Evolutionary conservation across 2,888 invertebrate genomes (phyloP).

Genomic region (Apamea monoglypha): DNA sequence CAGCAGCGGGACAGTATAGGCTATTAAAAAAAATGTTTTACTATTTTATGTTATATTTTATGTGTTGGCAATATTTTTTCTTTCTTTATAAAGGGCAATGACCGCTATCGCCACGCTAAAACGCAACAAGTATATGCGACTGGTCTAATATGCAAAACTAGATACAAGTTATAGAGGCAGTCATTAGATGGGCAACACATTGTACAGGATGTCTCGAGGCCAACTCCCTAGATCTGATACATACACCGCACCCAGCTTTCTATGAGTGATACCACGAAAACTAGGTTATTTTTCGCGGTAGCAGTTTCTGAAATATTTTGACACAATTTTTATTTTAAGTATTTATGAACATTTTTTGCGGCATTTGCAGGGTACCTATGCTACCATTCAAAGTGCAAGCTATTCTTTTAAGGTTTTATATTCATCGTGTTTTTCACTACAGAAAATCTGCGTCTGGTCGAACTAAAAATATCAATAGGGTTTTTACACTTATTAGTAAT

Average conservation of each 20-base stretch:
- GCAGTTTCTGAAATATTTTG: background rate
- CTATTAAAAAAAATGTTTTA: too few species aligned
- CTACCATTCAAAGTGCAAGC: background rate
- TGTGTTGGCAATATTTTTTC: background rate
- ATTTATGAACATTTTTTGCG: background rate
- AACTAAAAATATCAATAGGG: background rate
- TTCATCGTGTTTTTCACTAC: background rate
- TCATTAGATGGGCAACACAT: constrained; percentile 83
- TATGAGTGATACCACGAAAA: constrained; percentile 73
- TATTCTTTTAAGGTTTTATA: background rate
- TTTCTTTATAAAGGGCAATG: constrained; percentile 1
- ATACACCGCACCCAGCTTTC: constrained; percentile 82
- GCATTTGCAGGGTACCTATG: background rate
- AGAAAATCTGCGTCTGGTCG: background rate
- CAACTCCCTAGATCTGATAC: constrained; percentile 79
- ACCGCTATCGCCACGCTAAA: constrained; percentile 11
- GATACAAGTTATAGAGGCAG: constrained; percentile 64
- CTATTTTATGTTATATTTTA: background rate
- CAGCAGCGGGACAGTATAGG: too few species aligned
- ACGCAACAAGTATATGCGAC: constrained; percentile 51
- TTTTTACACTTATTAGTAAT: background rate
- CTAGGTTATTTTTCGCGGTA: constrained; percentile 41
- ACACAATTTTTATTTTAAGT: background rate
- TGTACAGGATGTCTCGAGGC: constrained; percentile 86
- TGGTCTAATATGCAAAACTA: constrained; percentile 70